These are phyloP conservation scores for Sylvia borin DNA, from an alignment of 2,797 vertebrate genomes.

Conservation along the genomic window DNA sequence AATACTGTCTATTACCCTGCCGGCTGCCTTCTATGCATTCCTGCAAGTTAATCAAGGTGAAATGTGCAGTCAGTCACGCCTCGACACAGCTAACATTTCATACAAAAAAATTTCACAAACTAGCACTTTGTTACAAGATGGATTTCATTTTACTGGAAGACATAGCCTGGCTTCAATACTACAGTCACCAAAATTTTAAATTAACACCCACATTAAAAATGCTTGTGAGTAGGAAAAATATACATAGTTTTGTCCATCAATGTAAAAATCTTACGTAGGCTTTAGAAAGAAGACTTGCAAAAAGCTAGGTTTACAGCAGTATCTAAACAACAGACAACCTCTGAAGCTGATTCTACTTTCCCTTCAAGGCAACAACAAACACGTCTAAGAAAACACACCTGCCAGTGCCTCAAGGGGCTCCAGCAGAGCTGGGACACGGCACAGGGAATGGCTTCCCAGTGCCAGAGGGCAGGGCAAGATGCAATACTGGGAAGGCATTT, in stretches of 20 bases:
- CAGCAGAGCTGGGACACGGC: not conserved
- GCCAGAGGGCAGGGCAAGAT: fast-evolving
- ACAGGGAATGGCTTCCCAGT: fast-evolving
- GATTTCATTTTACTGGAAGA: not conserved
- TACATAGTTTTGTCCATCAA: not conserved
- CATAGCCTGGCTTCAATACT: not conserved
- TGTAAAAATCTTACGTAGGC: fast-evolving
- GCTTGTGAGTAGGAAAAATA: not conserved
- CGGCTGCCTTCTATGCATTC: not conserved
- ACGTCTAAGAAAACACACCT: fast-evolving
- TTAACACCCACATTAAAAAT: not conserved
- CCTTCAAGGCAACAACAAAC: not conserved
- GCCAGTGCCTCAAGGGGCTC: not conserved
- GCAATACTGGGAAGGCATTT: not conserved
- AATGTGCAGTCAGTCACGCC: not conserved
- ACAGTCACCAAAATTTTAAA: not conserved
- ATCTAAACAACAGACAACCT: not conserved
- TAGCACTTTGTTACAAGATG: not conserved
- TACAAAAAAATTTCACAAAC: not conserved
- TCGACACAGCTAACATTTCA: not conserved
- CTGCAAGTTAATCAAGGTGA: slow-evolving; percentile 44
- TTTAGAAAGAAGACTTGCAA: not conserved
- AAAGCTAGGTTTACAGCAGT: not conserved
- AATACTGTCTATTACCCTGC: not conserved
- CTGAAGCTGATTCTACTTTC: not conserved